Percentiles rank a stretch among this genome's conserved stretches.
These are phyloP conservation scores for Neomorphus geoffroyi DNA, from an alignment of 2,797 vertebrate species.

Conservation along the genomic window DNA sequence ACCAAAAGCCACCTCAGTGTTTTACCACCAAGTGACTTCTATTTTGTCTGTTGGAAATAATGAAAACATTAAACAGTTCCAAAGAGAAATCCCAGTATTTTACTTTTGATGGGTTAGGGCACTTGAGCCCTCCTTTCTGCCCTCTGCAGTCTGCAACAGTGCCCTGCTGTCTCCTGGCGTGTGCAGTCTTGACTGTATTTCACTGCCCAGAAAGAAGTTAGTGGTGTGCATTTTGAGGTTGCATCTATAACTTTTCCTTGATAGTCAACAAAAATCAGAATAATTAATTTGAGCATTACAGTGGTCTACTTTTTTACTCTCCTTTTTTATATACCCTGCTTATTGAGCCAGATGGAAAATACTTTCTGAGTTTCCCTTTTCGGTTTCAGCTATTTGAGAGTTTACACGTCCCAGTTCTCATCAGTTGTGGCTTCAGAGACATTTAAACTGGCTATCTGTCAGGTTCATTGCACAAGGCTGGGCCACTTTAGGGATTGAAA, in stretches of 20 bases:
- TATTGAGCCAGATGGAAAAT: conserved; percentile 10
- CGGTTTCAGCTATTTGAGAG: background rate
- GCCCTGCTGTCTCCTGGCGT: background rate
- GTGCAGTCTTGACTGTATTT: background rate
- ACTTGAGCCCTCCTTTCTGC: background rate
- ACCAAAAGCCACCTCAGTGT: background rate
- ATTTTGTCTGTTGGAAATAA: conserved; percentile 30
- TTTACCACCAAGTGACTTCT: background rate
- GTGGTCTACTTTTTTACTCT: background rate
- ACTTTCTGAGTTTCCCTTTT: conserved; percentile 40
- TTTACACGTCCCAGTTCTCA: background rate
- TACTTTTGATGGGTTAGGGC: background rate
- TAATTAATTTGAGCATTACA: background rate
- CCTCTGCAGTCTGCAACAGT: accelerated
- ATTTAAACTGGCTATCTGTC: background rate
- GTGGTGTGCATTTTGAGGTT: background rate
- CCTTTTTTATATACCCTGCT: background rate
- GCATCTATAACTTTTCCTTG: background rate
- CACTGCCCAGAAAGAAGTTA: background rate
- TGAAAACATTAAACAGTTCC: background rate
- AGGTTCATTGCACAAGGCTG: background rate
- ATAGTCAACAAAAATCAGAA: background rate
- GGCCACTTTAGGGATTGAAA: background rate
- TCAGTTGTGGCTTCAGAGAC: background rate
- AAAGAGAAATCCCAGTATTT: conserved; percentile 38